Percentiles rank a stretch among this genome's conserved stretches.
phyloP scores from a whole-genome alignment of 37 sponge, comb jelly and placozoan species.

The Mnemiopsis leidyi region DNA sequence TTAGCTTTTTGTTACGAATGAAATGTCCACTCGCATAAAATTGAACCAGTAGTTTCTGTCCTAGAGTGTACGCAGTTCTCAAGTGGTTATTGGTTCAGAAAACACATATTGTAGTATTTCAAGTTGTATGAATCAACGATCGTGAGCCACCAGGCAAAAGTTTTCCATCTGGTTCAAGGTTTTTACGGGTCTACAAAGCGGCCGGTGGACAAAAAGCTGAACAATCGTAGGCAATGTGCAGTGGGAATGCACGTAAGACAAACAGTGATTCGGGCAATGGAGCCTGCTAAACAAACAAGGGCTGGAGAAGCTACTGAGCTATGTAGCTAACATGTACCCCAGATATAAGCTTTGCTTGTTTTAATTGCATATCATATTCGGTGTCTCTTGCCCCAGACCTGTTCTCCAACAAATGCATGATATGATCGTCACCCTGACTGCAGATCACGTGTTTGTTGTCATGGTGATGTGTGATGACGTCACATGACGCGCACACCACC shows the following conservation, averaged over 20 bases:
- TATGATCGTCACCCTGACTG: neutral
- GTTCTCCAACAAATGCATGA: neutral
- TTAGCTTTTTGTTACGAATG: too few relatives aligned
- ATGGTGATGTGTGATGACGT: conserved; percentile 2
- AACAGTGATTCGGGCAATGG: neutral
- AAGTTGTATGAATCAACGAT: too few relatives aligned
- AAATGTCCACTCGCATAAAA: too few relatives aligned
- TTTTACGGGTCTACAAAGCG: too few relatives aligned
- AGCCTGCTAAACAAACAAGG: neutral
- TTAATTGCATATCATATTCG: conserved; percentile 47
- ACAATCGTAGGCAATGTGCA: neutral
- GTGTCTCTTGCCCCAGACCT: neutral
- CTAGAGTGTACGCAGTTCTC: too few relatives aligned
- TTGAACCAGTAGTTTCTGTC: too few relatives aligned
- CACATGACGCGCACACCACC: neutral
- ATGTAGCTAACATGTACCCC: too few relatives aligned
- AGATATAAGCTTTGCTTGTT: conserved; percentile 16
- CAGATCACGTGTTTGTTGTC: conserved; percentile 17
- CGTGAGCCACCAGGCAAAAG: too few relatives aligned
- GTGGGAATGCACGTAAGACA: neutral
- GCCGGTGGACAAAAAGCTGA: neutral
- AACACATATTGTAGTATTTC: too few relatives aligned
- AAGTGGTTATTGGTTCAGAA: too few relatives aligned
- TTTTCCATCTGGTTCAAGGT: too few relatives aligned
- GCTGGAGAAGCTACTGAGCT: neutral